phyloP scores from a whole-genome alignment of 64 coral and sea anemone genomes.

The Stichodactyla helianthus region DNA sequence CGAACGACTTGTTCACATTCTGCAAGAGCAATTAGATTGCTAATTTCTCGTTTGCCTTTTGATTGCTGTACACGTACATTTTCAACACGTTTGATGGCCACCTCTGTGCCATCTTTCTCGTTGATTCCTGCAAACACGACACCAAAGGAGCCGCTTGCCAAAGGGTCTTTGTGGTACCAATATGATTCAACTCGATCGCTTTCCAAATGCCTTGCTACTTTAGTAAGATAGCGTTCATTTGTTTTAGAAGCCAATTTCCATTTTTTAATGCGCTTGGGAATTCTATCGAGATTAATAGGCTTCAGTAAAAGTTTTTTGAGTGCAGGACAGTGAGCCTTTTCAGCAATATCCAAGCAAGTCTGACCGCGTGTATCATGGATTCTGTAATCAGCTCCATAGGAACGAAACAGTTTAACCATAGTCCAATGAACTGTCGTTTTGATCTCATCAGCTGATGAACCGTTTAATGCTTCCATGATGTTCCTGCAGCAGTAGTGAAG shows the following conservation, averaged over 20 bases:
- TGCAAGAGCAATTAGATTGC: too few relatives aligned
- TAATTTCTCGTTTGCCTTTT: neutral
- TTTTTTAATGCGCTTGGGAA: conserved; percentile 15
- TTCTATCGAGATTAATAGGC: neutral
- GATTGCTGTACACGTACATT: conserved; percentile 2
- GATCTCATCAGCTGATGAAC: too few relatives aligned
- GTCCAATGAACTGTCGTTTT: too few relatives aligned
- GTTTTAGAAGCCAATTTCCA: conserved; percentile 37
- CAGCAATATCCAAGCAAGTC: too few relatives aligned
- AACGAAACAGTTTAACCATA: too few relatives aligned
- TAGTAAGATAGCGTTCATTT: neutral
- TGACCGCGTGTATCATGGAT: too few relatives aligned
- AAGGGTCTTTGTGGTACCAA: conserved; percentile 28
- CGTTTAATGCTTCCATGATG: too few relatives aligned
- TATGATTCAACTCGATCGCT: conserved; percentile 11
- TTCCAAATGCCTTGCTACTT: conserved; percentile 22
- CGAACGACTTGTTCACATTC: too few relatives aligned
- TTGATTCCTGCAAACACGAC: conserved; percentile 42
- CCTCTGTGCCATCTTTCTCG: conserved; percentile 9
- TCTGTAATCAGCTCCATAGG: too few relatives aligned
- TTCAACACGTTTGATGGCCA: conserved; percentile 47
- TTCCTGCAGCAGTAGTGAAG: too few relatives aligned
- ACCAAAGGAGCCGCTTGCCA: conserved; percentile 30
- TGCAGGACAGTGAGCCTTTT: neutral
- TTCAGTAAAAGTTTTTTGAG: conserved; percentile 2